Conservation (phyloP, 1,140 invertebrate species). For the Gonatopus flavifemur region DNA sequence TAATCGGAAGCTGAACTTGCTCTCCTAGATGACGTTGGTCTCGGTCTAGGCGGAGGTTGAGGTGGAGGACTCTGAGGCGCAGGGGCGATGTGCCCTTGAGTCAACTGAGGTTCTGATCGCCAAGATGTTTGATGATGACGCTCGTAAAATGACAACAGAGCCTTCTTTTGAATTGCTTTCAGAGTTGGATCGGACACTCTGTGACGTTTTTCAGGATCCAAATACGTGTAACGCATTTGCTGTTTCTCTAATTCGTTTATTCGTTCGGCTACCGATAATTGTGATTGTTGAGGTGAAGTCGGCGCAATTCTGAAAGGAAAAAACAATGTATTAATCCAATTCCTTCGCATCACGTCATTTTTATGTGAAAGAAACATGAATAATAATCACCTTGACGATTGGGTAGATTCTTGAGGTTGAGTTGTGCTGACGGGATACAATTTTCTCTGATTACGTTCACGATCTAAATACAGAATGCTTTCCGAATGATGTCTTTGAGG, state of each 20-base stretch:
- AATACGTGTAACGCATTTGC: conserved; percentile 68
- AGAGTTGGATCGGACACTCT: conserved; percentile 75
- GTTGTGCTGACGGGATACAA: conserved; percentile 49
- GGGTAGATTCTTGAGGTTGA: conserved; percentile 33
- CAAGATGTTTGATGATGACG: conserved; percentile 68
- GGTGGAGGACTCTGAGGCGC: conserved; percentile 55
- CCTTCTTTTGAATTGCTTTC: conserved; percentile 86
- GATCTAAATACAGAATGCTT: conserved; percentile 71
- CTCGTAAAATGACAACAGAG: conserved; percentile 82
- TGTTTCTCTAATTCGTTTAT: conserved; percentile 73
- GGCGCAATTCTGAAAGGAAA: conserved; percentile 36
- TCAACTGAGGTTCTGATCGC: conserved; percentile 66
- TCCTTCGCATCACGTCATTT: neutral
- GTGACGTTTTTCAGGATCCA: conserved; percentile 77
- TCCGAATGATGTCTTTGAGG: conserved; percentile 81
- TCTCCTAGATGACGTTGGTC: conserved; percentile 60
- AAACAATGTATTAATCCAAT: neutral
- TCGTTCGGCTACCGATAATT: conserved; percentile 72
- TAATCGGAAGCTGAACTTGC: conserved; percentile 73
- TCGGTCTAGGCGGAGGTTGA: conserved; percentile 62
- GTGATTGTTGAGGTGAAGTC: conserved; percentile 55
- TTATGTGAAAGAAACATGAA: neutral
- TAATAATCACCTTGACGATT: conserved; percentile 25
- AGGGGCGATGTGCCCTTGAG: conserved; percentile 38
- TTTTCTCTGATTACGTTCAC: conserved; percentile 49